Percentiles rank a stretch among this genome's conserved stretches.
These are phyloP conservation scores for Ochropleura leucogaster DNA, from an alignment of 2,888 invertebrate species.

Conservation along the genomic window DNA sequence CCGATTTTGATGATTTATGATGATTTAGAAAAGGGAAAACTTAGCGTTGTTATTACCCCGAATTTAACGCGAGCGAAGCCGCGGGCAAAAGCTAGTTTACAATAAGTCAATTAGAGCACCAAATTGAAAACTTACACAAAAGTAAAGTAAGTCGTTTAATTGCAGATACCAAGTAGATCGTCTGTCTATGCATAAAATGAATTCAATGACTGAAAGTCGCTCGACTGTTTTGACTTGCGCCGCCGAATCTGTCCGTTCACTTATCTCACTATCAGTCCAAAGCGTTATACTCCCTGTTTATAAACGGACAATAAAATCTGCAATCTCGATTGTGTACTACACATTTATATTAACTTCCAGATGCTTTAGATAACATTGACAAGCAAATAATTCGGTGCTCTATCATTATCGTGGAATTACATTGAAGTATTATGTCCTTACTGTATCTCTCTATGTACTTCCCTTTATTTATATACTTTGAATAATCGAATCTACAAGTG, in stretches of 20 bases:
- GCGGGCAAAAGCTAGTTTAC: too few relatives aligned
- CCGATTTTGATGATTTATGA: too few relatives aligned
- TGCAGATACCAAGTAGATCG: too few relatives aligned
- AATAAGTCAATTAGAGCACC: too few relatives aligned
- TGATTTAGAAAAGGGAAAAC: too few relatives aligned
- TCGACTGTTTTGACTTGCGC: slow-evolving; percentile 51
- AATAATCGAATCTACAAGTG: slow-evolving; percentile 16
- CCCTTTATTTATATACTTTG: slow-evolving; percentile 18
- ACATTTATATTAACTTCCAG: slow-evolving; percentile 69
- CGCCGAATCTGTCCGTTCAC: slow-evolving; percentile 69
- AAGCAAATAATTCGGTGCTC: slow-evolving; percentile 71
- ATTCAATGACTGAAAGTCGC: slow-evolving; percentile 21
- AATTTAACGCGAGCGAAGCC: too few relatives aligned
- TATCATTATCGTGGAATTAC: slow-evolving; percentile 57
- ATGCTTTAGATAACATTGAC: slow-evolving; percentile 74
- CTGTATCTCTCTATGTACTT: slow-evolving; percentile 9
- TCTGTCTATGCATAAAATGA: too few relatives aligned
- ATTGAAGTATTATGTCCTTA: slow-evolving; percentile 52
- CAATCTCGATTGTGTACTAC: slow-evolving; percentile 76
- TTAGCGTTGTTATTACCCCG: too few relatives aligned
- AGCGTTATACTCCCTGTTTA: slow-evolving; percentile 72
- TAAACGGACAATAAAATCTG: slow-evolving; percentile 78
- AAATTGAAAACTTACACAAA: too few relatives aligned
- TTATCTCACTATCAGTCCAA: slow-evolving; percentile 74
- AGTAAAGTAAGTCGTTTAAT: too few relatives aligned